Evolutionary conservation across 2,888 invertebrate genomes (phyloP).

Genomic region (Drosophila trichaetosa): DNA sequence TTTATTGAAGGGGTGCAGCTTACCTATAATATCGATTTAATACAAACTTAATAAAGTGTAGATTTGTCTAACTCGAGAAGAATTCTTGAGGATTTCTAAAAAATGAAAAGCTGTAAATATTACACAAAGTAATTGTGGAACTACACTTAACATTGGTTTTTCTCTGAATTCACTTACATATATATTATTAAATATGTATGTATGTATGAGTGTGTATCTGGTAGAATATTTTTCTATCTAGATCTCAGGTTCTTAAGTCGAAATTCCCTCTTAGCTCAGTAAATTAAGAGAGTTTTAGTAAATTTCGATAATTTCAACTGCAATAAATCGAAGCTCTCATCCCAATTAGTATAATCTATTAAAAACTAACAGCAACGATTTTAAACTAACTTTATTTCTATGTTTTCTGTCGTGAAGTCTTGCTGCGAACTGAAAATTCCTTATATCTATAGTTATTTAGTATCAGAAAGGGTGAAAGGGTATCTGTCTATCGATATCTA

Average conservation of each 20-base stretch:
- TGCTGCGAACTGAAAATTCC: not conserved
- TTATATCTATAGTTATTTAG: not conserved
- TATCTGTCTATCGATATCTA: not conserved
- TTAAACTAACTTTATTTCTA: not conserved
- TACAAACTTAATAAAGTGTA: not conserved
- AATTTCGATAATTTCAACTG: not conserved
- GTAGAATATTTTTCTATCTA: no score
- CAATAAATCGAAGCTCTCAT: not conserved
- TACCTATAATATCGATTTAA: not conserved
- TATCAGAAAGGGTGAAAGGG: not conserved
- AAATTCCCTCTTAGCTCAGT: not conserved
- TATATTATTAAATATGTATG: not conserved
- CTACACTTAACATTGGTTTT: not conserved
- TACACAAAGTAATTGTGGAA: not conserved
- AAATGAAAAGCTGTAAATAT: not conserved
- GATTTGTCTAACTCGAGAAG: not conserved
- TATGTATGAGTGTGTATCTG: not conserved
- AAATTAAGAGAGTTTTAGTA: not conserved
- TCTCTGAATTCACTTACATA: no score
- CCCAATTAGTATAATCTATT: not conserved
- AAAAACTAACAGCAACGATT: not conserved
- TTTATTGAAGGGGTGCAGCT: not conserved
- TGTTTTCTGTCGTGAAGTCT: not conserved
- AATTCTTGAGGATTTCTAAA: not conserved
- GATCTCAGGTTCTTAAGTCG: not conserved